Percentiles rank a stretch among this genome's conserved stretches.
These are phyloP conservation scores for Montipora cactus DNA, from an alignment of 64 coral and sea anemone species.

Conservation along the genomic window DNA sequence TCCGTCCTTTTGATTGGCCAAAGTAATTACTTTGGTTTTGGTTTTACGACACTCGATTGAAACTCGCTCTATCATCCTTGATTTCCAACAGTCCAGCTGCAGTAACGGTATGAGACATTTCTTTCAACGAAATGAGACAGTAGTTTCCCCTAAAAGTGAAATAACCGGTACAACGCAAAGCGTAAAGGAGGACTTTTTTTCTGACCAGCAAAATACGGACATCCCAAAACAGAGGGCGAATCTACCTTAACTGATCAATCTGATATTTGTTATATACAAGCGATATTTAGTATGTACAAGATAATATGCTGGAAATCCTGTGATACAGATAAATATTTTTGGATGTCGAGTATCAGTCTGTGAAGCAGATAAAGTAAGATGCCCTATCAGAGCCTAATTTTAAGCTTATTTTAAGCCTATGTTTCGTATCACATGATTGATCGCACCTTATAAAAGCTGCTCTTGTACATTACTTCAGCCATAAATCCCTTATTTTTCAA, in stretches of 20 bases:
- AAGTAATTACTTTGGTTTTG: no score
- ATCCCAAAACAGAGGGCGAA: background rate
- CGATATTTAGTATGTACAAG: slow-evolving; percentile 21
- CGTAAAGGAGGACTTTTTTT: slow-evolving; percentile 18
- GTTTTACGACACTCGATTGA: no score
- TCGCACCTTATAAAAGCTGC: background rate
- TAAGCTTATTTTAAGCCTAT: no score
- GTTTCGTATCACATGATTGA: background rate
- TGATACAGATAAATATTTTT: background rate
- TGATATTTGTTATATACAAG: slow-evolving; percentile 22
- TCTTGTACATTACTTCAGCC: no score
- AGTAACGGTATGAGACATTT: background rate
- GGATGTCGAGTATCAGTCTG: background rate
- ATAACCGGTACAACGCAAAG: slow-evolving; percentile 28
- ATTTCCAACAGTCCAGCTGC: slow-evolving; percentile 24
- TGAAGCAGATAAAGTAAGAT: slow-evolving; percentile 9
- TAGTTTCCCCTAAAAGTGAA: slow-evolving; percentile 42
- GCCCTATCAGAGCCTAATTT: background rate
- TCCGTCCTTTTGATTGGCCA: no score
- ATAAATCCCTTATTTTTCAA: no score
- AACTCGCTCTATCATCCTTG: background rate
- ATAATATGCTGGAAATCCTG: slow-evolving; percentile 8
- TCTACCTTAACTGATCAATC: background rate
- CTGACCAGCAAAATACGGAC: slow-evolving; percentile 29
- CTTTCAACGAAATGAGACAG: slow-evolving; percentile 44